Percentiles rank a stretch among this genome's conserved stretches.
These are phyloP conservation scores for Halocynthia aurantium DNA, from an alignment of 23 tunicate species.

Conservation along the genomic window DNA sequence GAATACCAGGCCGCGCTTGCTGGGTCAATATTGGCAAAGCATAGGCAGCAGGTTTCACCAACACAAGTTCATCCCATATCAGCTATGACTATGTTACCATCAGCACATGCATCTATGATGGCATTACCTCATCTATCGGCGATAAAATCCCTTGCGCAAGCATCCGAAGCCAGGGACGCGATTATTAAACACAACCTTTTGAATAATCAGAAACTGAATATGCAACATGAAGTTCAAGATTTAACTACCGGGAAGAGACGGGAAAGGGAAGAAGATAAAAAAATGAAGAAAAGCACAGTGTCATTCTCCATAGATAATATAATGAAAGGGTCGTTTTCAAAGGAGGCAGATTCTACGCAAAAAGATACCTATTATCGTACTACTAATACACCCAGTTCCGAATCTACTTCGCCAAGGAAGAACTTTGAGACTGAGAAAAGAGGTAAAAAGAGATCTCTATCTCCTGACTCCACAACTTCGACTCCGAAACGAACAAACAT, in stretches of 20 bases:
- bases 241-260: background rate
- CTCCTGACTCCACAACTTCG: background rate
- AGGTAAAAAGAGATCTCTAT: background rate
- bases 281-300: background rate
- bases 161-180: background rate
- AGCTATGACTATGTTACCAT: background rate
- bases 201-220: no score
- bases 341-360: background rate
- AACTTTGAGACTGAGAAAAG: background rate
- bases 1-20: slow-evolving; percentile 37
- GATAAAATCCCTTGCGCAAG: slow-evolving; percentile 6
- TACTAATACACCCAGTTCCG: background rate
- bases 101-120: background rate
- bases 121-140: slow-evolving; percentile 27
- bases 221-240: no score
- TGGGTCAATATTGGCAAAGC: slow-evolving; percentile 3
- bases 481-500: background rate
- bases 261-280: background rate
- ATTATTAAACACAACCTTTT: no score
- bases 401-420: background rate
- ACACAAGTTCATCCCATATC: background rate
- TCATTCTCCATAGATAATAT: slow-evolving; percentile 21
- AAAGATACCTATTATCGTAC: background rate
- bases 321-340: slow-evolving; percentile 14
- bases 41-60: slow-evolving; percentile 4